Evolutionary conservation across 2,113 vertebrate species (phyloP).

Genomic region (Xiphorhynchus elegans): DNA sequence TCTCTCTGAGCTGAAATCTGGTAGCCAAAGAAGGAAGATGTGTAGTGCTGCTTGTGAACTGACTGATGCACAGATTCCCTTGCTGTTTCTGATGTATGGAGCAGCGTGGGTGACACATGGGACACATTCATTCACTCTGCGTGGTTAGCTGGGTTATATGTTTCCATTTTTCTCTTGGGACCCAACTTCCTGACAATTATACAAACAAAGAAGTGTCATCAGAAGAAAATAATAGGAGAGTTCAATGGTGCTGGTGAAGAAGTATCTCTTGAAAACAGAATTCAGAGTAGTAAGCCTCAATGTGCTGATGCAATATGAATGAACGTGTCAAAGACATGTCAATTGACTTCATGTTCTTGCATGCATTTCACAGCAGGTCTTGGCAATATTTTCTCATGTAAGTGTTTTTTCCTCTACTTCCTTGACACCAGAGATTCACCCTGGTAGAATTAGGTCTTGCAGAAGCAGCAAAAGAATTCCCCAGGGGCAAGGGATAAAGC

Average conservation of each 20-base stretch:
- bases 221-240: neutral
- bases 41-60: neutral
- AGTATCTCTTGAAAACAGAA: conserved; percentile 6
- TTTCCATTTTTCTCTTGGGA: conserved; percentile 1
- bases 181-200: neutral
- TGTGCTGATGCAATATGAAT: conserved; percentile 24
- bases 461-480: neutral
- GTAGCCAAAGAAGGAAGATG: neutral
- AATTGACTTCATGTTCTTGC: neutral
- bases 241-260: neutral
- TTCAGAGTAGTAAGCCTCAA: neutral
- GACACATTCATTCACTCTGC: neutral
- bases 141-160: neutral
- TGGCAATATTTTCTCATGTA: neutral
- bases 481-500: neutral
- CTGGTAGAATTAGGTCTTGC: neutral
- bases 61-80: neutral
- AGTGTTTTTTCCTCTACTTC: neutral
- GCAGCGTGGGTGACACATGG: neutral
- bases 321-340: neutral
- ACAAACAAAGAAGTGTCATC: neutral
- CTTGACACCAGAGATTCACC: neutral
- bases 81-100: neutral
- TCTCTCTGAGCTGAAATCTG: neutral
- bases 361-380: conserved; percentile 7